These are phyloP conservation scores for Cydia pomonella DNA, from an alignment of 1,140 invertebrate species.

Conservation along the genomic window DNA sequence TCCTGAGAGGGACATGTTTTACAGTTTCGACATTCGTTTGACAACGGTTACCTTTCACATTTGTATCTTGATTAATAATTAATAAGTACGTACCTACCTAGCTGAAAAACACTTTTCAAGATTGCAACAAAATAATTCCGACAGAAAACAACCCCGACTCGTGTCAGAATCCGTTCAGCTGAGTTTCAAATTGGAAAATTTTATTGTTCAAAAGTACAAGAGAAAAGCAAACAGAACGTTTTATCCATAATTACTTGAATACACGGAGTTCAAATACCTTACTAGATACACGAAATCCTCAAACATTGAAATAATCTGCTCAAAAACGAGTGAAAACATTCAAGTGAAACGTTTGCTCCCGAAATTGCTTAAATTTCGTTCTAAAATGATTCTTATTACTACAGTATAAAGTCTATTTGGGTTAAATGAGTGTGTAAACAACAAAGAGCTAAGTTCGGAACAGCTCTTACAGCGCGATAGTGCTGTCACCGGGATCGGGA, in stretches of 20 bases:
- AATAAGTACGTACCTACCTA: no score
- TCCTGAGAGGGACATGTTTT: no score
- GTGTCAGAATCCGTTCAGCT: not conserved
- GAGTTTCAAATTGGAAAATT: not conserved
- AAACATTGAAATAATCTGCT: conserved; percentile 4
- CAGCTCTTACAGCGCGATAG: not conserved
- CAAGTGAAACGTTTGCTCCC: not conserved
- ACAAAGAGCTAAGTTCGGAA: conserved; percentile 1
- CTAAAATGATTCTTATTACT: not conserved
- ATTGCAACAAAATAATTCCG: no score
- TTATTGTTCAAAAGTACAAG: not conserved
- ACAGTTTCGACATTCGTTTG: no score
- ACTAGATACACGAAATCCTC: not conserved
- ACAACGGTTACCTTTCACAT: no score
- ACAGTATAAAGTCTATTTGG: not conserved
- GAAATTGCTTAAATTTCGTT: not conserved
- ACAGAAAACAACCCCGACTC: no score
- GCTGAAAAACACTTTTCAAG: no score
- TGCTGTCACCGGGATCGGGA: not conserved
- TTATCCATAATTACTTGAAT: conserved; percentile 16
- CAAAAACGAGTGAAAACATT: not conserved
- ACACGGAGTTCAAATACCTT: conserved; percentile 1
- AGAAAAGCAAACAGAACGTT: not conserved
- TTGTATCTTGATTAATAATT: no score
- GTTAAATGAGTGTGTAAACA: not conserved